Percentiles rank a stretch among this genome's conserved stretches.
Conservation (phyloP, 1,140 invertebrate species). For the Eriocheir sinensis region DNA sequence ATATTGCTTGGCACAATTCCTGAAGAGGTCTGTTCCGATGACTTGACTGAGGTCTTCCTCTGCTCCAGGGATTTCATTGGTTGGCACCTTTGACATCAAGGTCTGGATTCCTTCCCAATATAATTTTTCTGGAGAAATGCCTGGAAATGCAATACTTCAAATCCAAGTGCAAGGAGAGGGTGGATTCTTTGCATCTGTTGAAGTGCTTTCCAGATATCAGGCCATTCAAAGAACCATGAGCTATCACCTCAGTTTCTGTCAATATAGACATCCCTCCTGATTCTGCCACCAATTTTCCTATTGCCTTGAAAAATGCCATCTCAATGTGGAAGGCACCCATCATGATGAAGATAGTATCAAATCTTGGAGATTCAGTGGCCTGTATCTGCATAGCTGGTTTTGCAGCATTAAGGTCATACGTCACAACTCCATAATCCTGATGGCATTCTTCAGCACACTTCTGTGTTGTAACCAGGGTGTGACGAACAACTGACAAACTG, state of each 20-base stretch:
- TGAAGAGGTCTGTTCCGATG: background rate
- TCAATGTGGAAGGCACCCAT: conserved; percentile 34
- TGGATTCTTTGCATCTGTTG: conserved; percentile 52
- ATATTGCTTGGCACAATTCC: background rate
- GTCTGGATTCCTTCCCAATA: background rate
- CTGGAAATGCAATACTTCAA: conserved; percentile 13
- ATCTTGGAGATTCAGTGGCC: background rate
- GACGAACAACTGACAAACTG: no score
- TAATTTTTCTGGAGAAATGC: background rate
- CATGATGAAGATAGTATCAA: conserved; percentile 39
- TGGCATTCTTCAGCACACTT: background rate
- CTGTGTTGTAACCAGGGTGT: background rate
- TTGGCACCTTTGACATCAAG: background rate
- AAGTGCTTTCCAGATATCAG: conserved; percentile 40
- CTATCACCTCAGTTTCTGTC: background rate
- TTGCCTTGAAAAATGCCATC: conserved; percentile 44
- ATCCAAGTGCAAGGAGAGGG: conserved; percentile 2
- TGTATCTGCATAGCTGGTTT: conserved; percentile 55
- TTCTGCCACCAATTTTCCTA: conserved; percentile 31
- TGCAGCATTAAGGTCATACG: conserved; percentile 37
- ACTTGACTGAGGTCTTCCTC: no score
- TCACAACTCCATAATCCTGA: background rate
- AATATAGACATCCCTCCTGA: background rate
- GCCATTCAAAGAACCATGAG: conserved; percentile 30
- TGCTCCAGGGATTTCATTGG: background rate